Percentiles rank a stretch among this genome's conserved stretches.
phyloP scores from a whole-genome alignment of 2,797 vertebrate species.

The Caiman crocodilus region DNA sequence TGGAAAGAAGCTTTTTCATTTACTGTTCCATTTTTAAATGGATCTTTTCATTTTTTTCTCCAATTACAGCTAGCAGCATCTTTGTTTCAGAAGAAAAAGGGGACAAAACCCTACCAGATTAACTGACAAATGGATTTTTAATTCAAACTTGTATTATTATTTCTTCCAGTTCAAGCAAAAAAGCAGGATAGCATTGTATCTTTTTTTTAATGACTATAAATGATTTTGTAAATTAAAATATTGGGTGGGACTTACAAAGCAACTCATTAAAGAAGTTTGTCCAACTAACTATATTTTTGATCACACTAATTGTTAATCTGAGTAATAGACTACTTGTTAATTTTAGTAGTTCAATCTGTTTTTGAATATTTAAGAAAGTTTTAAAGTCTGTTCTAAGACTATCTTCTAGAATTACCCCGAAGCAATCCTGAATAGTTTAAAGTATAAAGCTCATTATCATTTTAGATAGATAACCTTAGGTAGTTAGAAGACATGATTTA shows the following conservation, averaged over 20 bases:
- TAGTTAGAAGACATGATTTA: conserved; percentile 47
- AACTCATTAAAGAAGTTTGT: conserved; percentile 31
- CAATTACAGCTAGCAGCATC: background rate
- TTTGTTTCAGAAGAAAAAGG: background rate
- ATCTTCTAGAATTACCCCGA: conserved; percentile 40
- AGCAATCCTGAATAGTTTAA: conserved; percentile 42
- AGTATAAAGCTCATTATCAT: conserved; percentile 51
- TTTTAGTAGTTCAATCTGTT: conserved; percentile 25
- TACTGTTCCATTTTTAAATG: background rate
- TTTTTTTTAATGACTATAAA: background rate
- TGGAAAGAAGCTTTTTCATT: background rate
- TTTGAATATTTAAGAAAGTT: background rate
- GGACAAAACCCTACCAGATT: too few relatives aligned
- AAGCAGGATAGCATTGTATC: background rate
- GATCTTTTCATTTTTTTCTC: background rate
- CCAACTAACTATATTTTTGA: conserved; percentile 11
- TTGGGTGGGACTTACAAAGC: background rate
- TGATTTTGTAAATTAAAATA: background rate
- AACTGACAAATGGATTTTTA: background rate
- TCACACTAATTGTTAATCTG: conserved; percentile 30
- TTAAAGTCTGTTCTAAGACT: conserved; percentile 1
- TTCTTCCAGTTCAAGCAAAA: background rate
- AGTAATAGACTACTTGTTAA: conserved; percentile 30
- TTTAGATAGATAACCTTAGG: conserved; percentile 46
- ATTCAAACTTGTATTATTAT: background rate